A percentile compares a stretch with the other conserved stretches of the same genome.
Conservation (phyloP, 2,888 invertebrate species). For the Neoitamus cyanurus region DNA sequence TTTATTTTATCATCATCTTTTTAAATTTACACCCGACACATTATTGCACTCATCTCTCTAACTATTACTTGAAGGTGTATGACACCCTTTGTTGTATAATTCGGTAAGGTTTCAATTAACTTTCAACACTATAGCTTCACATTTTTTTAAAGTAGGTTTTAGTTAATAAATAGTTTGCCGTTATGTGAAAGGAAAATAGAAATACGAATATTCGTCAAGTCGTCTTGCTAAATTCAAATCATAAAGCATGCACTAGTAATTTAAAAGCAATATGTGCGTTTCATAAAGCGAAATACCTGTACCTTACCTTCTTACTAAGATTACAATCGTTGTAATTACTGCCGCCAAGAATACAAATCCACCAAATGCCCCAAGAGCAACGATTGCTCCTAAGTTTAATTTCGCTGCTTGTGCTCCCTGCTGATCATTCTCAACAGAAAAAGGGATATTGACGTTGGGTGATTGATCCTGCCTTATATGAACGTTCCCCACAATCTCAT, state of each 20-base stretch:
- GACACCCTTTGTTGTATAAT: no score
- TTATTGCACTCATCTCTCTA: no score
- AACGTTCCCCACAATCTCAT: conserved; percentile 73
- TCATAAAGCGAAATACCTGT: not conserved
- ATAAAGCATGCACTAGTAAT: not conserved
- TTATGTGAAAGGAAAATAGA: not conserved
- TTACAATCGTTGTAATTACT: conserved; percentile 88
- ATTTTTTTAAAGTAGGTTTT: not conserved
- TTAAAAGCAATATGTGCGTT: not conserved
- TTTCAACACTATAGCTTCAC: no score
- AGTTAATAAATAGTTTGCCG: no score
- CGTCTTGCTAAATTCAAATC: not conserved
- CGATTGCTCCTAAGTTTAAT: conserved; percentile 86
- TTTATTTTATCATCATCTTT: no score
- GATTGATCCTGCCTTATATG: conserved; percentile 72
- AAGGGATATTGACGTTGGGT: conserved; percentile 75
- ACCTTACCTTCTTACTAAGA: conserved; percentile 85
- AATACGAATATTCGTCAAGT: not conserved
- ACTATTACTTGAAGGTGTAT: no score
- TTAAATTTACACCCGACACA: no score
- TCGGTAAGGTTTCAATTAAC: no score
- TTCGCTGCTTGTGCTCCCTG: conserved; percentile 69
- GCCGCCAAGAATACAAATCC: conserved; percentile 90
- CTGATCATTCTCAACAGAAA: conserved; percentile 73
- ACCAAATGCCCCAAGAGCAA: conserved; percentile 90